Percentiles rank a stretch among this genome's conserved stretches.
Evolutionary conservation across 2,113 vertebrate species (phyloP).

Genomic region (Camelus dromedarius): DNA sequence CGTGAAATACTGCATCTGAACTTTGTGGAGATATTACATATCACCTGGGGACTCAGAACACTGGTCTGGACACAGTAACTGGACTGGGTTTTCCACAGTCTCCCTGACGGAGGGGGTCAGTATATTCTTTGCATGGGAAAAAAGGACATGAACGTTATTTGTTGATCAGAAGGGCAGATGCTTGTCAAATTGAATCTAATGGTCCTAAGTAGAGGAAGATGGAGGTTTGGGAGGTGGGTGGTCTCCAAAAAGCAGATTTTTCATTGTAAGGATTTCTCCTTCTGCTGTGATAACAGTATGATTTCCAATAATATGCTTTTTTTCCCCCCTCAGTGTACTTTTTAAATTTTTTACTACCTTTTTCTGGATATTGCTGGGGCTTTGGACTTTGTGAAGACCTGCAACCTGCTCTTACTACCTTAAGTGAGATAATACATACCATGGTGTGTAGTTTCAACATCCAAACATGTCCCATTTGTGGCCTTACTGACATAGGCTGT

Average conservation of each 20-base stretch:
- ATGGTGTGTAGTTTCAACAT: neutral
- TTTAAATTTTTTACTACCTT: neutral
- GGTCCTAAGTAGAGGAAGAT: neutral
- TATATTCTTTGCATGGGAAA: neutral
- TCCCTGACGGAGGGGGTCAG: neutral
- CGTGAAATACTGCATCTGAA: neutral
- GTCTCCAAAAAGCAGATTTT: neutral
- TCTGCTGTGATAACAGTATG: neutral
- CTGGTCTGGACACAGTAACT: neutral
- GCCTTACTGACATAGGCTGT: neutral
- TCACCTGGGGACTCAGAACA: neutral
- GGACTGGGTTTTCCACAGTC: neutral
- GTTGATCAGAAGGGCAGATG: neutral
- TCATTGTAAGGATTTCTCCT: neutral
- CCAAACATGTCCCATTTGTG: neutral
- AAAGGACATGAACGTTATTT: neutral
- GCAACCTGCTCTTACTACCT: neutral
- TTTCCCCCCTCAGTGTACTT: neutral
- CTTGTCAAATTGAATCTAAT: neutral
- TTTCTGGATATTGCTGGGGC: neutral
- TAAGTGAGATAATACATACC: neutral
- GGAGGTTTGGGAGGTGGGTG: neutral
- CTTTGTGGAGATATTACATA: neutral
- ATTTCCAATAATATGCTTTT: neutral
- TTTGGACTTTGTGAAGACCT: neutral